Percentiles rank a stretch among this genome's conserved stretches.
Conservation (phyloP, 1,140 invertebrate species). For the Atta colombica region DNA sequence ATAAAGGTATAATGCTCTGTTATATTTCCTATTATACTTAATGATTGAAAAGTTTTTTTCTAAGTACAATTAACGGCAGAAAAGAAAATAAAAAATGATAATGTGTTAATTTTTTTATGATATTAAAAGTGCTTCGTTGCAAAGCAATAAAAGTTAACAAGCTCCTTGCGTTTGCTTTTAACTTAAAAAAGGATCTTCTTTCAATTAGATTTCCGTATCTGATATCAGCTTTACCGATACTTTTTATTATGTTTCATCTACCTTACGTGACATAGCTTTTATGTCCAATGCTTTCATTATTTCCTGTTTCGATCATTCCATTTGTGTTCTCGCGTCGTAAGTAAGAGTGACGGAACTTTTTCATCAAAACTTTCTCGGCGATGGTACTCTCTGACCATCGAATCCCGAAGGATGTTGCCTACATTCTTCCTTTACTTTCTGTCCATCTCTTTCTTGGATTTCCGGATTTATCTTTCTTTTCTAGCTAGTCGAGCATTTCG, state of each 20-base stretch:
- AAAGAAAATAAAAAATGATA: slow-evolving; percentile 59
- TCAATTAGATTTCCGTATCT: slow-evolving; percentile 41
- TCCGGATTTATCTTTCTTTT: slow-evolving; percentile 23
- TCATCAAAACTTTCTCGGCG: slow-evolving; percentile 80
- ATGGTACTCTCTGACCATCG: slow-evolving; percentile 63
- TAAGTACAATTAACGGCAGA: background rate
- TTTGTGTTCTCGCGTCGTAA: slow-evolving; percentile 50
- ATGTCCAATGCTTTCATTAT: slow-evolving; percentile 57
- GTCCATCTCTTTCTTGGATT: slow-evolving; percentile 31
- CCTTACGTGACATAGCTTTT: slow-evolving; percentile 50
- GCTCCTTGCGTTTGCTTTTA: background rate
- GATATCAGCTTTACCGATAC: slow-evolving; percentile 23
- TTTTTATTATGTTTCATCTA: slow-evolving; percentile 48
- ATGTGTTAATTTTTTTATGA: background rate
- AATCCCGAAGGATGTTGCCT: slow-evolving; percentile 37
- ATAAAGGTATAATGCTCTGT: background rate
- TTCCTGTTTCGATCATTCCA: slow-evolving; percentile 51
- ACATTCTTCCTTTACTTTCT: slow-evolving; percentile 31
- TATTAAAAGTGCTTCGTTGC: background rate
- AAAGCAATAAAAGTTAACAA: slow-evolving; percentile 1
- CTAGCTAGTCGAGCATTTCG: slow-evolving; percentile 6
- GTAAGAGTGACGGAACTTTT: slow-evolving; percentile 74
- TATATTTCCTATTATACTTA: background rate
- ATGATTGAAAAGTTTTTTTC: background rate
- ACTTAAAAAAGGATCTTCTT: background rate